Base-by-base conservation (phyloP, 2,888 invertebrate genomes). In the Plagiodera versicolora region DNA sequence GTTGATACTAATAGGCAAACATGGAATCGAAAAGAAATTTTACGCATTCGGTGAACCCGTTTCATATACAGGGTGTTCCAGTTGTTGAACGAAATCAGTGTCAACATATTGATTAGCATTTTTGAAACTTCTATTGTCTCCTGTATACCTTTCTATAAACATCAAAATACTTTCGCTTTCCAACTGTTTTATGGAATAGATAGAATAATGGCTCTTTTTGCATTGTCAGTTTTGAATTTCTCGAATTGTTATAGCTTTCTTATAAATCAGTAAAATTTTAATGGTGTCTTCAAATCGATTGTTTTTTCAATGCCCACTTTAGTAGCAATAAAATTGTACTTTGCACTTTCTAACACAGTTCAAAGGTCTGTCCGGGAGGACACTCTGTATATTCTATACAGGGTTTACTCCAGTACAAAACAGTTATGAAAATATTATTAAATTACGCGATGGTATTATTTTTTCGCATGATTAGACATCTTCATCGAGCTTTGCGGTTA, bases 151-250 rank as follows among this genome's bases (percentile, higher is more conserved):
- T 39, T 28, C 28, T n/a, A 28, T 28, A n/a, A 28, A 16, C 49
- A 49, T 20, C 17, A 32, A 30, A n/a, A 39, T 19, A 52, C 52
- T 52, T 52, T 52, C 52, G 52, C 52, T 52, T 52, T 52, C 20
- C 39, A 11, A 11, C 18, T 30, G 18, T 51, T 51, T 35, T 35
- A 49, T 51, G 35, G 51, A 51, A 8, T 19, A 9, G 35, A 18
- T 6, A 6, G n/a, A n/a, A n/a, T n/a, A 24, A 24, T 24, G 24
- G 24, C 19, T 35, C 35, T 52, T 39, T 52, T 52, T 39, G 10
- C 17, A 45, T 52, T 52, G 19, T 35, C 18, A 39, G 10, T 39
- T 35, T 18, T 9, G 19, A 6, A 39, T 44, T 20, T 55, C 32
- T 46, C 11, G 30, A 55, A 20, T 18, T 14, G 17, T 47, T 4